Conservation (phyloP, 2,888 invertebrate species). For the Campoplex nolae region DNA sequence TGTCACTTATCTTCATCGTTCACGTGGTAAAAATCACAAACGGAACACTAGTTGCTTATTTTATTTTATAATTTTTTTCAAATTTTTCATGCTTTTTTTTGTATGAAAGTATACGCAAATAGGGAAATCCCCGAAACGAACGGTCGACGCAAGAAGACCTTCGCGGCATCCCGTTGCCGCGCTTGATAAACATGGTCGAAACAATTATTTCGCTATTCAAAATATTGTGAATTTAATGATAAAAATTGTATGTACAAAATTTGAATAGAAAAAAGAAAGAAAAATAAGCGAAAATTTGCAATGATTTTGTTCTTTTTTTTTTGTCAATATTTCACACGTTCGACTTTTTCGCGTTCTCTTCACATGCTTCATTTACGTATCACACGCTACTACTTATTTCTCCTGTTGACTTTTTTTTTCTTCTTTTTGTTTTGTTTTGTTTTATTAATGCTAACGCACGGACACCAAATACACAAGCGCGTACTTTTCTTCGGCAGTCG, state of each 20-base stretch:
- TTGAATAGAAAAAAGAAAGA: slow-evolving; percentile 25
- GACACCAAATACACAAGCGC: slow-evolving; percentile 64
- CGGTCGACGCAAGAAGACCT: too few relatives aligned
- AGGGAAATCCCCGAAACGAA: neutral
- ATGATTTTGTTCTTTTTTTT: slow-evolving; percentile 1
- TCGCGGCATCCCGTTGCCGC: neutral
- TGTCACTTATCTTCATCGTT: slow-evolving; percentile 29
- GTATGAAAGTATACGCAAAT: neutral
- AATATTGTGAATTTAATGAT: slow-evolving; percentile 34
- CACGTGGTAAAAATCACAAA: slow-evolving; percentile 20
- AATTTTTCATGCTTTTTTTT: neutral
- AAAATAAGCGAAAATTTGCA: slow-evolving; percentile 16
- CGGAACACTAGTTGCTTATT: neutral
- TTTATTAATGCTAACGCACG: slow-evolving; percentile 59
- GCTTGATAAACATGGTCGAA: neutral
- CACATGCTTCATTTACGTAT: neutral
- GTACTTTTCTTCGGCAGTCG: slow-evolving; percentile 65
- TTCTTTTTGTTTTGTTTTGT: slow-evolving; percentile 36
- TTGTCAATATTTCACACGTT: slow-evolving; percentile 35
- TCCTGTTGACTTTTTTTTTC: slow-evolving; percentile 52
- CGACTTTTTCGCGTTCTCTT: slow-evolving; percentile 22
- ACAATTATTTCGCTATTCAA: slow-evolving; percentile 7
- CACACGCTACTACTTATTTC: slow-evolving; percentile 37
- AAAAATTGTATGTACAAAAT: slow-evolving; percentile 53
- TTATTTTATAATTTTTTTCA: neutral